Evolutionary conservation across 2,888 invertebrate species (phyloP), one percentile per base, ranked within the genome.

Genomic region (Trisateles emortualis): DNA sequence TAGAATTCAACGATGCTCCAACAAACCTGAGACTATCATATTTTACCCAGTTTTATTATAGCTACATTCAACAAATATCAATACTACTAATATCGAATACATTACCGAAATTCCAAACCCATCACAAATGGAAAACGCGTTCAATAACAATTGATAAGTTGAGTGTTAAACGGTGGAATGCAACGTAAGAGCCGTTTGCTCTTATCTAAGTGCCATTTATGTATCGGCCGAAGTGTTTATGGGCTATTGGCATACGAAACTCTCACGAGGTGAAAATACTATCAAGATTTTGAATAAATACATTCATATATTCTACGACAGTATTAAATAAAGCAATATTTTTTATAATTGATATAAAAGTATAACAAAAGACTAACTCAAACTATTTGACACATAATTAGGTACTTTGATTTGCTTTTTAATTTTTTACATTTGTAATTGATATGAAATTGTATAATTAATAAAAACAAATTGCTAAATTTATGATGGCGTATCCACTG

Each of bases 151-250:
- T 59, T 56, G 57, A 61, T 54, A 52, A 51, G 39, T 41, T 22
- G 60, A 32, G 26, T 59, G 58, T 65, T 60, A 61, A 63, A 55
- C 48, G 56, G 42, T 66, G 50, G 68, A 78, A 64, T 74, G 77
- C 71, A 76, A 52, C 68, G 48, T 49, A 71, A 59, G 59, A 64
- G 68, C 70, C 76, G 62, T 79, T 80, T 63, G 50, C 62, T 61
- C 70, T 77, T 83, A 83, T 81, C 79, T 72, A 67, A 68, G 63
- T 68, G 68, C 74, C 76, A 75, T 64, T 83, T 78, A 66, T 59
- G 62, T 63, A 76, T 74, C 70, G 75, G 43, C 52, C 68, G 52
- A 64, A 58, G 65, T 57, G 52, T 82, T 83, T 82, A 84, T 77
- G 57, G 72, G 65, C 62, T 70, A 64, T 72, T 54, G 60, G 67